Percentiles rank a stretch among this genome's conserved stretches.
Evolutionary conservation across 2,113 vertebrate genomes (phyloP).

Genomic region (Potamarius usumacintae): DNA sequence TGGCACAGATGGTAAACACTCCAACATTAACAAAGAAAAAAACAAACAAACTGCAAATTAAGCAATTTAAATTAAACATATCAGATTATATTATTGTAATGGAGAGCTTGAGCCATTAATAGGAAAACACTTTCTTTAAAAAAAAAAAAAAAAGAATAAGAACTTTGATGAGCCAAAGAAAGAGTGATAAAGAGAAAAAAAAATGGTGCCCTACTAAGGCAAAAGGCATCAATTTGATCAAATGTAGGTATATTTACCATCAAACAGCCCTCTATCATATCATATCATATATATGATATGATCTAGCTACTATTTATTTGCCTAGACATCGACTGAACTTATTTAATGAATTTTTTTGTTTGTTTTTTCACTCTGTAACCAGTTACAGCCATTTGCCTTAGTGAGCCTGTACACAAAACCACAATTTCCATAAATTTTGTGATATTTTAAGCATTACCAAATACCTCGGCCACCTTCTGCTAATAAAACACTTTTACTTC

Average conservation of each 20-base stretch:
- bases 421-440: not conserved
- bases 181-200: constrained; percentile 33
- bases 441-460: constrained; percentile 14
- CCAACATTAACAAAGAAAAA: not conserved
- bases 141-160: not conserved
- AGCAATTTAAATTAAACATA: not conserved
- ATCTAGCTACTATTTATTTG: not conserved
- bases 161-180: constrained; percentile 18
- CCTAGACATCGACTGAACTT: not conserved
- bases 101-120: not conserved
- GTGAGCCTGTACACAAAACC: not conserved
- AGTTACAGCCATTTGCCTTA: not conserved
- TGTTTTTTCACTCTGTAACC: not conserved
- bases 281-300: not conserved
- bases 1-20: not conserved
- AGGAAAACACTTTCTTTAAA: not conserved
- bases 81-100: not conserved
- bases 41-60: not conserved
- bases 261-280: too few species aligned
- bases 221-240: not conserved
- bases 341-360: not conserved
- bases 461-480: not conserved
- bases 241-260: not conserved
- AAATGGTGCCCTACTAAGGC: not conserved
- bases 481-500: not conserved